Percentiles rank a stretch among this genome's conserved stretches.
Evolutionary conservation across 2,888 invertebrate species (phyloP).

Genomic region (Chorisops tibialis): DNA sequence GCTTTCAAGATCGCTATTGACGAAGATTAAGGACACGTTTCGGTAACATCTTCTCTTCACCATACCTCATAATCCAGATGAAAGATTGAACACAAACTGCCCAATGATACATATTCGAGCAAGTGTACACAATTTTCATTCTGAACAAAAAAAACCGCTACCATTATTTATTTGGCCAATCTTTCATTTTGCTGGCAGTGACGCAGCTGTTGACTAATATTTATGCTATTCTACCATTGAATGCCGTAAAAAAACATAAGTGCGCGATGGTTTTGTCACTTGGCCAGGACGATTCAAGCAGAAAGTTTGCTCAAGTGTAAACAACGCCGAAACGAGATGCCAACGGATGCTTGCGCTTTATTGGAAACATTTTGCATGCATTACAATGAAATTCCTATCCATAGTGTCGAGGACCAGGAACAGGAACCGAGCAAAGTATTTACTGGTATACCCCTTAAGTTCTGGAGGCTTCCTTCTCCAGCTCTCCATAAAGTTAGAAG

Average conservation of each 20-base stretch:
- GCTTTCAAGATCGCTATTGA: no score
- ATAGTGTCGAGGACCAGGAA: not conserved
- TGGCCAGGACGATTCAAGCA: slow-evolving; percentile 6
- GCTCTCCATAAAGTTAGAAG: not conserved
- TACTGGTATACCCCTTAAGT: not conserved
- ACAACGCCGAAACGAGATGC: not conserved
- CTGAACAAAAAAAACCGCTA: no score
- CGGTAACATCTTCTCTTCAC: no score
- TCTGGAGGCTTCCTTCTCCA: not conserved
- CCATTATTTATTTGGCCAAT: not conserved
- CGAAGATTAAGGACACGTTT: no score
- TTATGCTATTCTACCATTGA: not conserved
- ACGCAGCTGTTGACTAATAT: slow-evolving; percentile 8
- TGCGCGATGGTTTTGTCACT: slow-evolving; percentile 1
- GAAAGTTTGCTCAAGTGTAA: slow-evolving; percentile 2
- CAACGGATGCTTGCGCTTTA: not conserved
- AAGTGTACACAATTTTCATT: no score
- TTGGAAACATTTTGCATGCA: not conserved
- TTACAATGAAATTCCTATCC: slow-evolving; percentile 11
- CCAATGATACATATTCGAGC: no score
- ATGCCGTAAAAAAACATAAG: not conserved
- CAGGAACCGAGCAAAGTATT: no score
- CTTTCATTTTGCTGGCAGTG: not conserved
- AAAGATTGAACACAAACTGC: no score
- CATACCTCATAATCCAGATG: no score